These are phyloP conservation scores for Anthopleura sola DNA, from an alignment of 64 coral and sea anemone species.

Conservation along the genomic window DNA sequence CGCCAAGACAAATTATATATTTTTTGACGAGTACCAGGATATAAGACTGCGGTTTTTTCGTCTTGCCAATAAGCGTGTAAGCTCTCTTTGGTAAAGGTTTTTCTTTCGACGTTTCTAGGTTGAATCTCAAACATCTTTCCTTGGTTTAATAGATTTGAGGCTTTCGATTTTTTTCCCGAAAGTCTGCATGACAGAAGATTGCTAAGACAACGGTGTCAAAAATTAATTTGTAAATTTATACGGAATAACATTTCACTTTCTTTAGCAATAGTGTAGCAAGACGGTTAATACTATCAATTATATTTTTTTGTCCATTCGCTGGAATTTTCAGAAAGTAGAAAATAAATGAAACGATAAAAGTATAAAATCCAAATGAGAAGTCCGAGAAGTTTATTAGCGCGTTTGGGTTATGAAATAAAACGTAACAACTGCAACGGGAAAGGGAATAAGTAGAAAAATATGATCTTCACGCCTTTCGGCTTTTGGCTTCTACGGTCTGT, in stretches of 20 bases:
- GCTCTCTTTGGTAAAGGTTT: not conserved
- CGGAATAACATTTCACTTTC: not conserved
- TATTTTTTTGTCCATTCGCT: not conserved
- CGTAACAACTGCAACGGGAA: not conserved
- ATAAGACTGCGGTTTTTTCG: not conserved
- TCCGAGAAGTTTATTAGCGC: not conserved
- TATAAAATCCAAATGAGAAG: not conserved
- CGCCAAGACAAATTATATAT: not conserved
- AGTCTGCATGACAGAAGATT: slow-evolving; percentile 12
- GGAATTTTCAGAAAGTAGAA: not conserved
- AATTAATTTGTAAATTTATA: not conserved
- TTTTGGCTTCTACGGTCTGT: not conserved
- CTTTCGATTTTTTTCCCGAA: not conserved
- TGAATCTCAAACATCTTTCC: not conserved
- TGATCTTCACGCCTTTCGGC: not conserved
- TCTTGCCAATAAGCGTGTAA: not conserved
- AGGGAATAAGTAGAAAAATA: not conserved
- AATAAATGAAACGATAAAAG: not conserved
- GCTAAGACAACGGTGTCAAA: slow-evolving; percentile 17
- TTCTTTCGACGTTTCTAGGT: not conserved
- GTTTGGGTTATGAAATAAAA: not conserved
- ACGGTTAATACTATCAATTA: not conserved
- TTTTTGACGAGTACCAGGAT: not conserved
- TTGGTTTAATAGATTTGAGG: not conserved
- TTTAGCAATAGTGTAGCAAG: not conserved